These are phyloP conservation scores for Chymomyza amoena DNA, from an alignment of 2,888 invertebrate genomes.

Conservation along the genomic window DNA sequence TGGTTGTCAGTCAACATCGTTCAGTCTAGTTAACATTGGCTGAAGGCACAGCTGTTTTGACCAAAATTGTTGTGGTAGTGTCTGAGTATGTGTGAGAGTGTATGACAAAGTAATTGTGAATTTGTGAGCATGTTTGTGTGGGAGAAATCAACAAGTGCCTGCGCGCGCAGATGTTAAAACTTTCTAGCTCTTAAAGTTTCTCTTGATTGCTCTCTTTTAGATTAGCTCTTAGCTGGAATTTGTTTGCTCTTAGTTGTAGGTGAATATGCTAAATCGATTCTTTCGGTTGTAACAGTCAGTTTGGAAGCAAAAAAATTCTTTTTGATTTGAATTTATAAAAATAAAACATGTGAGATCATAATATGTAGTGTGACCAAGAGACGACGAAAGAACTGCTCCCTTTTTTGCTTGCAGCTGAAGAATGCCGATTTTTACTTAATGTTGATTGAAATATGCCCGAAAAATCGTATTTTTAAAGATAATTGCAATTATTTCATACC, in stretches of 20 bases:
- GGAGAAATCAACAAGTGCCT: constrained; percentile 66
- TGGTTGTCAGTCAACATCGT: neutral
- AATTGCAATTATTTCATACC: too few species aligned
- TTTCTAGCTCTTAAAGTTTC: constrained; percentile 10
- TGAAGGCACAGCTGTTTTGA: constrained; percentile 49
- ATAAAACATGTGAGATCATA: too few species aligned
- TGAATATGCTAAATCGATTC: neutral
- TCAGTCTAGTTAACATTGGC: neutral
- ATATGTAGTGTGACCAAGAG: too few species aligned
- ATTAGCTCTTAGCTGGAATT: neutral
- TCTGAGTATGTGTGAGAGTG: constrained; percentile 18
- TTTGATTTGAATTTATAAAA: too few species aligned
- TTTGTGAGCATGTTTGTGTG: constrained; percentile 7
- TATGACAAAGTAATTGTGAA: neutral
- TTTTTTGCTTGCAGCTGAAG: too few species aligned
- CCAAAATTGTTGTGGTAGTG: neutral
- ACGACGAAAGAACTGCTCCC: too few species aligned
- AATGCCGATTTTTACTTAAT: too few species aligned
- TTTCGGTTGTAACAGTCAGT: neutral
- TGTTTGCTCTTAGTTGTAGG: neutral
- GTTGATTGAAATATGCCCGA: too few species aligned
- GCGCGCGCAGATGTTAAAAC: constrained; percentile 51
- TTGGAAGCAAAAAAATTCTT: neutral
- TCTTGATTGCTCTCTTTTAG: constrained; percentile 9
- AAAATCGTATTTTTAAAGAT: too few species aligned